Percentiles rank a stretch among this genome's conserved stretches.
Evolutionary conservation across 2,113 vertebrate genomes (phyloP).

Genomic region (Terrapene triunguis): DNA sequence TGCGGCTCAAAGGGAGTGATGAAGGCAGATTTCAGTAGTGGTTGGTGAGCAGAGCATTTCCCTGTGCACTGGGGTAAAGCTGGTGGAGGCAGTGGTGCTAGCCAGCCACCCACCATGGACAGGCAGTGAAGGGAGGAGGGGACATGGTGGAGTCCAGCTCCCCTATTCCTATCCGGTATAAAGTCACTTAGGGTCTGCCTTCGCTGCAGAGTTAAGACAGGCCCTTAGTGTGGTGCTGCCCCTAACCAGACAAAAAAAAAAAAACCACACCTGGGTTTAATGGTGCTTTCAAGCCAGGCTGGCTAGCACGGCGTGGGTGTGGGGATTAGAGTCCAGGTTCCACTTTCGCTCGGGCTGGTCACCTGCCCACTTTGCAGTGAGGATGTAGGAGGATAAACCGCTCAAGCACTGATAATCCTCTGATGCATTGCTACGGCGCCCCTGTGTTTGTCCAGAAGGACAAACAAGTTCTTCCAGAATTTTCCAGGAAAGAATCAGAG

Average conservation of each 20-base stretch:
- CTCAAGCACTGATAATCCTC: neutral
- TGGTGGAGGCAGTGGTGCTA: neutral
- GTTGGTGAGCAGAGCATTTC: neutral
- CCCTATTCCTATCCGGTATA: accelerated
- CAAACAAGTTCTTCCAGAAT: neutral
- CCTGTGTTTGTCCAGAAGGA: neutral
- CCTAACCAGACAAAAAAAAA: neutral
- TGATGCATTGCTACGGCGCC: neutral
- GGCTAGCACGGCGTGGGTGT: neutral
- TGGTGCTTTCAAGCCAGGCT: neutral
- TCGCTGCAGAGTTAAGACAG: neutral
- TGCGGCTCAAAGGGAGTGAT: neutral
- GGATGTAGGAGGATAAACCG: neutral
- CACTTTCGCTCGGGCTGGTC: neutral
- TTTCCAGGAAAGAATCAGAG: neutral
- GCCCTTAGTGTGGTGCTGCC: neutral
- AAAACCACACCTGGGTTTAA: neutral
- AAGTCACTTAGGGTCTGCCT: neutral
- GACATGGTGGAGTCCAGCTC: neutral
- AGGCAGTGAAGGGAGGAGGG: neutral
- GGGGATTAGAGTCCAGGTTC: neutral
- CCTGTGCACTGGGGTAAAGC: neutral
- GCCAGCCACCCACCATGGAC: neutral
- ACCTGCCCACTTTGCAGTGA: neutral
- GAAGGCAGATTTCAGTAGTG: neutral